These are phyloP conservation scores for Limnothrissa miodon DNA, from an alignment of 2,113 vertebrate species.

Conservation along the genomic window DNA sequence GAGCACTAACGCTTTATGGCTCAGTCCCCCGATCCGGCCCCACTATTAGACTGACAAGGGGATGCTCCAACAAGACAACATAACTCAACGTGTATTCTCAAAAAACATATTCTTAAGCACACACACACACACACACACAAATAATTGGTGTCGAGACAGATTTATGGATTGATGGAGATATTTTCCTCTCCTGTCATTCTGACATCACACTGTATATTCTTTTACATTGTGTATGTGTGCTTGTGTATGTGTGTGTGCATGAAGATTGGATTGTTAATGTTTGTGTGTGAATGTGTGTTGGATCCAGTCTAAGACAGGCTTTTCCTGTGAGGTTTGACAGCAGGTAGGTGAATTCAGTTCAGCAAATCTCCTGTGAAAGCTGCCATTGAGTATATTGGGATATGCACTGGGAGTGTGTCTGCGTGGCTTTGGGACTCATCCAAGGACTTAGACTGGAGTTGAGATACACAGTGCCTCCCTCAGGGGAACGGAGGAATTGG, in stretches of 20 bases:
- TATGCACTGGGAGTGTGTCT: not conserved
- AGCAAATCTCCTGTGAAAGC: not conserved
- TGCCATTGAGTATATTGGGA: not conserved
- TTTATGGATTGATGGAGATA: not conserved
- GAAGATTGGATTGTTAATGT: not conserved
- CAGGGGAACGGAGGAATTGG: not conserved
- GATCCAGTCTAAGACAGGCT: not conserved
- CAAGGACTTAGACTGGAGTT: not conserved
- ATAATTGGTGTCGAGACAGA: not conserved
- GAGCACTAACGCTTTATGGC: constrained; percentile 4
- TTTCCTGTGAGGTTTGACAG: not conserved
- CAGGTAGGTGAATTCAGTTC: not conserved
- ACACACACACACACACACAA: not conserved
- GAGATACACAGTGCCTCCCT: not conserved
- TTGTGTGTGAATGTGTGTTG: not conserved
- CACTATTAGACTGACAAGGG: not conserved
- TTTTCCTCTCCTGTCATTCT: not conserved
- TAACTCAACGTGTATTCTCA: not conserved
- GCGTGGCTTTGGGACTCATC: not conserved
- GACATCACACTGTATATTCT: not conserved
- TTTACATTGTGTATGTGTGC: not conserved
- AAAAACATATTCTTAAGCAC: not conserved
- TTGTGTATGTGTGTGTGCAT: not conserved
- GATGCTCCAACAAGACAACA: not conserved
- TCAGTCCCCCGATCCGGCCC: not conserved